Base-by-base conservation (phyloP, 1,140 invertebrate species). In the Holotrichia oblita region DNA sequence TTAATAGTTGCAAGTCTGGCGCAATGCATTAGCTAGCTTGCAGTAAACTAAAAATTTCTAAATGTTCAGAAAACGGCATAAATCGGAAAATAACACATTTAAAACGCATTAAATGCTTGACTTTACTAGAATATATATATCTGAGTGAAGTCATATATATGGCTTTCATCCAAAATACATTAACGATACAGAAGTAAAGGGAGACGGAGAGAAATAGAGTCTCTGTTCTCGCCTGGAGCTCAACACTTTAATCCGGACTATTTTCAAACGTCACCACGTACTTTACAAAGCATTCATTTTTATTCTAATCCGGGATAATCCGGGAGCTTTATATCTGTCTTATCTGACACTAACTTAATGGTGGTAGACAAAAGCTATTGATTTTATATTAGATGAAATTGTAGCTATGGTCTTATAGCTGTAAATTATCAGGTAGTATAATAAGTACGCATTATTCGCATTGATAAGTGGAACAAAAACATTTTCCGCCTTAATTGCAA, bases 271-370 rank as follows among this genome's bases (percentile, higher is more conserved):
- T 78, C 77, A 74, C 77, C 77, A 42, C 77, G 61, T 78, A 78
- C 77, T 78, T 78, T 73, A 78, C 42, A 64, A 20, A 73, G 41
- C 77, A 78, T 78, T 78, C 77, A 78, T 78, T 78, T 78, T 78
- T 78, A 78, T 78, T 72, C 77, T 78, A 78, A 78, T 78, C 77
- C 77, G 40, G 69, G 61, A 78, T 78, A 78, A 78, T 78, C 77
- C 77, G 27, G 42, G 69, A 61, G 77, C 77, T 78, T 78, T 78
- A 61, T 69, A 78, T 20, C 40, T 78, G 69, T 78, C 77, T 73
- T 73, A 78, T 78, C 69, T 78, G 77, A 78, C 77, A 78, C 44
- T 78, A 72, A 72, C 48, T 78, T 78, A 78, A 73, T 78, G 41
- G 40, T 55, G 40, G 40, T 22, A 74, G 69, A 22, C 22, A 69